A percentile compares a stretch with the other conserved stretches of the same genome.
These are phyloP conservation scores for Parnassius smintheus DNA, from an alignment of 2,888 invertebrate genomes.

Conservation along the genomic window DNA sequence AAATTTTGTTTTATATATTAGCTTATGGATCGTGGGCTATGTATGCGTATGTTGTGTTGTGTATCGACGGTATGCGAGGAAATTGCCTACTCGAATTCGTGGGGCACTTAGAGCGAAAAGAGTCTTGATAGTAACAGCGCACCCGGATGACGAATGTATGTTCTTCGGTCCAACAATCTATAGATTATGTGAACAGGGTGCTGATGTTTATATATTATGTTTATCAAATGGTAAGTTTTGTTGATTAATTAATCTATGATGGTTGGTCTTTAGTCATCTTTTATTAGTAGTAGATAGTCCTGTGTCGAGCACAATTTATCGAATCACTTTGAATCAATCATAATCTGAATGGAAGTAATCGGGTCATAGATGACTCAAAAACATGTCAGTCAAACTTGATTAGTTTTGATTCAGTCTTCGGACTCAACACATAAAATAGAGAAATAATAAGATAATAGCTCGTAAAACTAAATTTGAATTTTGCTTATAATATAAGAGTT, in stretches of 20 bases:
- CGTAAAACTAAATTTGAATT: no score
- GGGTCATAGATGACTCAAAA: no score
- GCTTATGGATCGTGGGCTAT: constrained; percentile 78
- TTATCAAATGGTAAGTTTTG: constrained; percentile 87
- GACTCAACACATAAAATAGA: no score
- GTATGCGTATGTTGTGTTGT: constrained; percentile 73
- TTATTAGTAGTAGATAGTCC: background rate
- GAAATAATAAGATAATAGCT: no score
- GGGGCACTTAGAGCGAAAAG: constrained; percentile 79
- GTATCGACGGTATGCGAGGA: constrained; percentile 76
- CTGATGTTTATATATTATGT: constrained; percentile 90
- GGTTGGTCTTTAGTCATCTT: no score
- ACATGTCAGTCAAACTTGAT: no score
- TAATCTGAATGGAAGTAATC: no score
- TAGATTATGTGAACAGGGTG: constrained; percentile 83
- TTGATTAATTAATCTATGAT: background rate
- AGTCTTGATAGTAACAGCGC: constrained; percentile 92
- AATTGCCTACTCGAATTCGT: constrained; percentile 69
- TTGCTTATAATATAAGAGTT: no score
- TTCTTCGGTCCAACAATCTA: constrained; percentile 97
- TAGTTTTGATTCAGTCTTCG: no score
- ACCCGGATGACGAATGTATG: constrained; percentile 99
- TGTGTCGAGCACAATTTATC: background rate
- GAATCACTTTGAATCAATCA: background rate
- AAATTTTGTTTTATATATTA: constrained; percentile 70